Evolutionary conservation across 2,113 vertebrate species (phyloP).

Genomic region (Abramis brama): DNA sequence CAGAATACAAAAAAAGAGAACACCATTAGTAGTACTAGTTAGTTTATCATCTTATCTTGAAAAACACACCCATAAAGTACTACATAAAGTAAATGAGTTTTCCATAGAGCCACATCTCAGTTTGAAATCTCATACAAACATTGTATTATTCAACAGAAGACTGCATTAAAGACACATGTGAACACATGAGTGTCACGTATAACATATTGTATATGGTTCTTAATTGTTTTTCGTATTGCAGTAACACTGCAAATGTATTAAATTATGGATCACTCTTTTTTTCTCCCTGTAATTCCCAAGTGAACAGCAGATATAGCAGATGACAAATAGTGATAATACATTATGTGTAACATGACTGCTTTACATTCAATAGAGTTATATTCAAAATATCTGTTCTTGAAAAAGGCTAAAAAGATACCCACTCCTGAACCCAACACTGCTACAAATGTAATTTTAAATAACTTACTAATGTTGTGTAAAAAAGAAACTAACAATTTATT

Average conservation of each 20-base stretch:
- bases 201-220: not conserved
- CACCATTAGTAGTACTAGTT: not conserved
- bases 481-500: not conserved
- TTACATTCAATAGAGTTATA: not conserved
- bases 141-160: not conserved
- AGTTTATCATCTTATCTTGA: not conserved
- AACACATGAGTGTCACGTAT: not conserved
- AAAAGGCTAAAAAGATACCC: not conserved
- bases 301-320: conserved; percentile 13
- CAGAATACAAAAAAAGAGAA: not conserved
- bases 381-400: not conserved
- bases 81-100: not conserved
- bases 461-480: not conserved
- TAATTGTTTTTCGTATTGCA: not conserved
- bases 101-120: not conserved
- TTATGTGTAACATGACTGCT: not conserved
- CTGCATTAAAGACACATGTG: not conserved
- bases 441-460: conserved; percentile 4
- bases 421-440: not conserved
- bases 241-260: not conserved
- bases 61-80: not conserved
- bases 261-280: not conserved
- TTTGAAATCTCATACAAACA: not conserved
- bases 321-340: not conserved
- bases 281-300: not conserved